These are phyloP conservation scores for Anser brachyrhynchus DNA, from an alignment of 2,113 vertebrate genomes.

Conservation along the genomic window DNA sequence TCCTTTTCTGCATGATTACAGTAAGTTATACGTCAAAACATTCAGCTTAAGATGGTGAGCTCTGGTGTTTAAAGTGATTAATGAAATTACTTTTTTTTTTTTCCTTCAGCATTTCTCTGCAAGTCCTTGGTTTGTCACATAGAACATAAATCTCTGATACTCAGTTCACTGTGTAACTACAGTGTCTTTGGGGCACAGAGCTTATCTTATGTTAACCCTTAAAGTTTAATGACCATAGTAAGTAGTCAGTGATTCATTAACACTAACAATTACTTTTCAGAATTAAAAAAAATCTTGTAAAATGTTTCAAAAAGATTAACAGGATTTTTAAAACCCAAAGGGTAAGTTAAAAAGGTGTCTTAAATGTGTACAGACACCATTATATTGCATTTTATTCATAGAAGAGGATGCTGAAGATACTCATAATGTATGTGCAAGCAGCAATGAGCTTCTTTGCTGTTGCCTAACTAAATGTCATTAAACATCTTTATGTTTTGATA, in stretches of 20 bases:
- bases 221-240: neutral
- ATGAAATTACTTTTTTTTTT: neutral
- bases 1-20: neutral
- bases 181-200: neutral
- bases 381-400: slow-evolving; percentile 6
- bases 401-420: neutral
- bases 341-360: neutral
- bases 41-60: neutral
- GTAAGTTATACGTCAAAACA: neutral
- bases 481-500: neutral
- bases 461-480: neutral
- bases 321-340: neutral
- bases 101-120: neutral
- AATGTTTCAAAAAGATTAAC: neutral
- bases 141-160: neutral
- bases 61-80: neutral
- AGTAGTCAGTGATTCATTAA: neutral
- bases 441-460: neutral
- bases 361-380: neutral
- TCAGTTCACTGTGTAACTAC: neutral
- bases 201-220: neutral
- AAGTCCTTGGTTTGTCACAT: neutral
- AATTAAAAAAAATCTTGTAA: neutral
- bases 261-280: neutral
- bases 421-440: neutral